Evolutionary conservation across 1,140 invertebrate genomes (phyloP).

Genomic region (Anadara kagoshimensis): DNA sequence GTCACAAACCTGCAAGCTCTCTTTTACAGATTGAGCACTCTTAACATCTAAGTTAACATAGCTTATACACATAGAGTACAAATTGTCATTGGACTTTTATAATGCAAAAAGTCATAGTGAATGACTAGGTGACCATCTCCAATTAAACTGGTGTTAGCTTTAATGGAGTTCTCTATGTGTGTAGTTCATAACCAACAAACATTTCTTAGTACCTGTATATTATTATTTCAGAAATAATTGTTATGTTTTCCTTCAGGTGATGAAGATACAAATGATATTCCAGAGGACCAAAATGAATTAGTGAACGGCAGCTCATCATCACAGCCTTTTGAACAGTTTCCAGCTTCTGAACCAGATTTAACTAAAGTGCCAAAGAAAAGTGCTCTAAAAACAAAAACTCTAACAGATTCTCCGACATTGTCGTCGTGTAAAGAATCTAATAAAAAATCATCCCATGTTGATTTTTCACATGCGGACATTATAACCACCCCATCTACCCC

Average conservation of each 20-base stretch:
- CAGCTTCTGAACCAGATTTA: slow-evolving; percentile 65
- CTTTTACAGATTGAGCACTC: too few relatives aligned
- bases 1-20: too few relatives aligned
- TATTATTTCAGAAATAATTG: neutral
- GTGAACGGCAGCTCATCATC: too few relatives aligned
- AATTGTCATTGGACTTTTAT: too few relatives aligned
- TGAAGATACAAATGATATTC: neutral
- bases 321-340: slow-evolving; percentile 24
- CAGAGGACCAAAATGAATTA: slow-evolving; percentile 13
- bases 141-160: too few relatives aligned
- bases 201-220: neutral
- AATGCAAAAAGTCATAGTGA: too few relatives aligned
- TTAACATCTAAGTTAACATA: too few relatives aligned
- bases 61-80: too few relatives aligned
- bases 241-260: neutral
- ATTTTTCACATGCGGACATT: slow-evolving; percentile 43
- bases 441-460: slow-evolving; percentile 25
- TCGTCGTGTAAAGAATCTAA: slow-evolving; percentile 14
- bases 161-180: too few relatives aligned
- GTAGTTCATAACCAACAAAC: too few relatives aligned
- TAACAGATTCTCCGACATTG: neutral
- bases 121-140: too few relatives aligned
- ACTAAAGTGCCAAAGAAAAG: slow-evolving; percentile 67
- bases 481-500: slow-evolving; percentile 26
- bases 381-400: slow-evolving; percentile 60